Base-by-base conservation (phyloP, 2,888 invertebrate genomes). In the Odontocerum albicorne region DNA sequence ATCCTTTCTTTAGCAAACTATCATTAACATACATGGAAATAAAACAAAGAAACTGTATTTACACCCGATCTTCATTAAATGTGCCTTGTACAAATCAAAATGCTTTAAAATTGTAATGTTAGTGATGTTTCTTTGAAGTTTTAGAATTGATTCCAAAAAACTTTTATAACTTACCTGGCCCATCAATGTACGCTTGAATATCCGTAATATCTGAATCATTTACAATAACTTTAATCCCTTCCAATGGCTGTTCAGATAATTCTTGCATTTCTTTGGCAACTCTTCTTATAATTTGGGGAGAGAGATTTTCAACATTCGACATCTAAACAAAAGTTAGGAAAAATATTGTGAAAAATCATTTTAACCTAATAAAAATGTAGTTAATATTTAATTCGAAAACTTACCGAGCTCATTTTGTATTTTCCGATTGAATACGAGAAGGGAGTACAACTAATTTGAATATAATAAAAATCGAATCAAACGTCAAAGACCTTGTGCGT, bases 121-220 rank as follows among this genome's bases (percentile, higher is more conserved):
- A n/a, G n/a, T n/a, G n/a, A n/a, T n/a, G n/a, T n/a, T n/a, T n/a
- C n/a, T n/a, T n/a, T n/a, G n/a, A n/a, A n/a, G n/a, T n/a, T n/a
- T n/a, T n/a, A n/a, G n/a, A n/a, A n/a, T n/a, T n/a, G n/a, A n/a
- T n/a, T n/a, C n/a, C n/a, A n/a, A n/a, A n/a, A n/a, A n/a, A n/a
- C n/a, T n/a, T 27, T 27, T 22, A 15, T 21, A 12, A 61, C 66
- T 68, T 71, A 87, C 86, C 84, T 65, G 96, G 96, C 1, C 96
- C 96, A 65, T 93, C 92, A 67, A 96, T 90, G 62, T 86, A 83
- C 13, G 96, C 96, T 68, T 93, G 90, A 66, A 96, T 92, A 72
- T 96, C 93, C 36, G 95, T 93, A 57, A 97, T 87, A 74, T 97
- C 95, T 68, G 92, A 88, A 64, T 96, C 96, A 67, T 94, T 94